These are phyloP conservation scores for Nysson spinosus DNA, from an alignment of 2,888 invertebrate species.

Conservation along the genomic window DNA sequence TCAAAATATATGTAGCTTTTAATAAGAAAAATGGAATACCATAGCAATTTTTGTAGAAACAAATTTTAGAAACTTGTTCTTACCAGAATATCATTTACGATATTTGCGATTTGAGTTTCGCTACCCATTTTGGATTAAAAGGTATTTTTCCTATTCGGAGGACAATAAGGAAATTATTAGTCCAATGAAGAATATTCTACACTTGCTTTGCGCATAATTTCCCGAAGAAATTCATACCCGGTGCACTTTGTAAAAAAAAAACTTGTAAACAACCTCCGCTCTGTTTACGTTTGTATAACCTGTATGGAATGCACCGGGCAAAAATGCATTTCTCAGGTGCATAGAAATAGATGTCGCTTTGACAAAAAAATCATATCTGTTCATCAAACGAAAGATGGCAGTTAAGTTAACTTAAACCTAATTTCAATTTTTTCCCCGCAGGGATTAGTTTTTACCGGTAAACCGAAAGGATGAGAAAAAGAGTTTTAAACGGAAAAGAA, in stretches of 20 bases:
- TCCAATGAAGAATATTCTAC: neutral
- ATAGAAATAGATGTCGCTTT: constrained; percentile 16
- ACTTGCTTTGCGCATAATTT: constrained; percentile 10
- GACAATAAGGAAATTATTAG: constrained; percentile 1
- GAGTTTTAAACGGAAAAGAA: neutral
- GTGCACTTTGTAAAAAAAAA: neutral
- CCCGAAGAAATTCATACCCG: neutral
- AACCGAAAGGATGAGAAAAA: neutral
- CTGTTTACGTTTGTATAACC: constrained; percentile 37
- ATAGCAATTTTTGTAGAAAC: neutral
- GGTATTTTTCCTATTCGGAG: neutral
- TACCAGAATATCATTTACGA: constrained; percentile 84
- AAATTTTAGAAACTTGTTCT: constrained; percentile 63
- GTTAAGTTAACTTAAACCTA: constrained; percentile 5
- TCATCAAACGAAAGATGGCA: constrained; percentile 18
- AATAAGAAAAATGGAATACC: neutral
- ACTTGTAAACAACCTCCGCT: neutral
- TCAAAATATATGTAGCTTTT: too few relatives aligned
- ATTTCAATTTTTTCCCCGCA: constrained; percentile 23
- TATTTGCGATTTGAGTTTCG: constrained; percentile 82
- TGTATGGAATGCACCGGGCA: neutral
- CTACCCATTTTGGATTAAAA: constrained; percentile 77
- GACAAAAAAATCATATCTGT: neutral
- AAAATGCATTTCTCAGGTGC: neutral
- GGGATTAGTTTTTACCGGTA: neutral